phyloP scores from a whole-genome alignment of 1,140 invertebrate species.

The Zaprionus nigranus region DNA sequence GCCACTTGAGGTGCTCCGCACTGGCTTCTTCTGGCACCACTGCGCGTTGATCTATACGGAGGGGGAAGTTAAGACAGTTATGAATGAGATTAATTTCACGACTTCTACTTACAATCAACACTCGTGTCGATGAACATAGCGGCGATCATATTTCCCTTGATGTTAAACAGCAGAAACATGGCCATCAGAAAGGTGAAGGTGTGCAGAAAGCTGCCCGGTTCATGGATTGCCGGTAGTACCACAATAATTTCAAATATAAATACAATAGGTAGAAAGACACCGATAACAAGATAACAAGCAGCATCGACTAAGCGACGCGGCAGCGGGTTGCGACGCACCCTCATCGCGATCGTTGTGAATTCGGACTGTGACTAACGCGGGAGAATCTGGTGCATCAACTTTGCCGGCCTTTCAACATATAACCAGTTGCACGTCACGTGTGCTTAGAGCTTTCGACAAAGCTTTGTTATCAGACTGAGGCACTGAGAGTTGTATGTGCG shows the following conservation, averaged over 20 bases:
- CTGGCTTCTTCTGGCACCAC: constrained; percentile 23
- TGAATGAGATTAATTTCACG: neutral
- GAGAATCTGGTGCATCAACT: neutral
- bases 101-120: constrained; percentile 53
- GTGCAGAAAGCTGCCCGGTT: constrained; percentile 74
- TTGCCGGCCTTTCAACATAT: neutral
- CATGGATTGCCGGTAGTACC: constrained; percentile 88
- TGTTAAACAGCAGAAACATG: constrained; percentile 86
- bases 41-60: constrained; percentile 16
- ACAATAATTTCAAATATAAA: constrained; percentile 87
- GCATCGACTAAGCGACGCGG: constrained; percentile 68
- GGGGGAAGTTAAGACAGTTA: neutral
- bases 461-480: constrained; percentile 37
- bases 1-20: constrained; percentile 33
- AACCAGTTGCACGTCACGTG: constrained; percentile 59
- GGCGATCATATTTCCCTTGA: constrained; percentile 85
- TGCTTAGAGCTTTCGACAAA: constrained; percentile 48
- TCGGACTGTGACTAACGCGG: constrained; percentile 18
- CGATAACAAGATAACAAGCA: constrained; percentile 66
- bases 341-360: constrained; percentile 17
- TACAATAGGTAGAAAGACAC: constrained; percentile 69
- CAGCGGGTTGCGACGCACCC: constrained; percentile 61
- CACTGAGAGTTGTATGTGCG: neutral
- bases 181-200: constrained; percentile 86
- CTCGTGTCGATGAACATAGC: constrained; percentile 77